A percentile compares a stretch with the other conserved stretches of the same genome.
These are phyloP conservation scores for Heloderma charlesbogerti DNA, from an alignment of 2,113 vertebrate genomes.

Conservation along the genomic window DNA sequence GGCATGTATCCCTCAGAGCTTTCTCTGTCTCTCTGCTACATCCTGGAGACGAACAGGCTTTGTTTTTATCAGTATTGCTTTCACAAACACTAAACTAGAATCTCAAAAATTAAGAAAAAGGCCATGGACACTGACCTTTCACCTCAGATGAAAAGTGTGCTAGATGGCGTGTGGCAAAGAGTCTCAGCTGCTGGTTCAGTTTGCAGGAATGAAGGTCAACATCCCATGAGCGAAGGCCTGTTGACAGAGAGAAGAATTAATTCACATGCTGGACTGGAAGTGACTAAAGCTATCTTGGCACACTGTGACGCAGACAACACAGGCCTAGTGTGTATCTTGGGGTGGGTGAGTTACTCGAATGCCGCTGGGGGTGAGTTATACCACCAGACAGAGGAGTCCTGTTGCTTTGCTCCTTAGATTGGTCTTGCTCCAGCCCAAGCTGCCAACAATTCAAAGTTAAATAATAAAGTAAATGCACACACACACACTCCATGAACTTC, in stretches of 20 bases:
- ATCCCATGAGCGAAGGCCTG: conserved; percentile 92
- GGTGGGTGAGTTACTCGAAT: background rate
- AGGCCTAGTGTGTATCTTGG: background rate
- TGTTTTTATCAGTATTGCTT: background rate
- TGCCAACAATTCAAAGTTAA: fast-evolving
- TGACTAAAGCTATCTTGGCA: conserved; percentile 3
- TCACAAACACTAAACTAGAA: background rate
- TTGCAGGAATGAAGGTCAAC: conserved; percentile 83
- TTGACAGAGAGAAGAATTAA: background rate
- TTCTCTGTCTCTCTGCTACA: background rate
- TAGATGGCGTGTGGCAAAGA: conserved; percentile 90
- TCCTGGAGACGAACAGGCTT: background rate
- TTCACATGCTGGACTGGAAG: background rate
- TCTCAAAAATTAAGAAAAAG: background rate
- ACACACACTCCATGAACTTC: too few species aligned
- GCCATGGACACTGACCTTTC: conserved; percentile 85
- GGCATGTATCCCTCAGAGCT: too few species aligned
- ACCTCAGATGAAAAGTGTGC: conserved; percentile 94
- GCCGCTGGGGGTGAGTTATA: background rate
- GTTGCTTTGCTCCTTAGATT: background rate
- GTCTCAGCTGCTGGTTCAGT: conserved; percentile 89
- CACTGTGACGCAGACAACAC: background rate
- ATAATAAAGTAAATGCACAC: too few species aligned
- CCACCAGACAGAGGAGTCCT: too few species aligned
- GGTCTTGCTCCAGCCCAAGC: fast-evolving